Evolutionary conservation across 2,888 invertebrate genomes (phyloP).

Genomic region (Craniophora ligustri): DNA sequence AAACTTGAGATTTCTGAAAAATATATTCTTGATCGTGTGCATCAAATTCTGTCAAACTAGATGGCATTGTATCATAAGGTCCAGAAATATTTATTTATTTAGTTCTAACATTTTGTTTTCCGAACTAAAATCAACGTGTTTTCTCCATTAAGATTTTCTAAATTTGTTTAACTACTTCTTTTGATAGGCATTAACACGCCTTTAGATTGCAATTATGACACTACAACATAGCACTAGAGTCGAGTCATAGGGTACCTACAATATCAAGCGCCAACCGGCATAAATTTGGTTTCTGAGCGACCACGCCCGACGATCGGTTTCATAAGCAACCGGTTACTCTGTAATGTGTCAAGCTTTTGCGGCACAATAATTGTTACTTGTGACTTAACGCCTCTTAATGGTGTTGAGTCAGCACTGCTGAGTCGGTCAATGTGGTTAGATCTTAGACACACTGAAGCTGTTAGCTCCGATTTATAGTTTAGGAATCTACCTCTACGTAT

Average conservation of each 20-base stretch:
- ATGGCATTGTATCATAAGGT: no score
- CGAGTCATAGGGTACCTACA: constrained; percentile 25
- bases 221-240: constrained; percentile 12
- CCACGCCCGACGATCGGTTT: constrained; percentile 50
- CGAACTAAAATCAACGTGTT: no score
- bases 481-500: background rate
- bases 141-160: no score
- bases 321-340: constrained; percentile 46
- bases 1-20: no score
- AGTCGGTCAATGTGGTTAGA: constrained; percentile 6
- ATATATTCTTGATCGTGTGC: no score
- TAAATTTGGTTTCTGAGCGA: constrained; percentile 31
- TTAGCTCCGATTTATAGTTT: background rate
- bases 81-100: no score
- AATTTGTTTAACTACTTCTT: no score
- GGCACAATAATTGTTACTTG: constrained; percentile 35
- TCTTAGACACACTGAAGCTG: background rate
- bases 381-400: constrained; percentile 28
- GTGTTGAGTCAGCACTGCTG: constrained; percentile 29
- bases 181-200: constrained; percentile 25
- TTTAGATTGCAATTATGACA: constrained; percentile 37
- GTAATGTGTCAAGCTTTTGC: constrained; percentile 38
- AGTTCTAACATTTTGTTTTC: no score
- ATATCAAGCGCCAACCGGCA: constrained; percentile 30
- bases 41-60: no score